These are phyloP conservation scores for Platypus cylindrus DNA, from an alignment of 2,888 invertebrate genomes.

Conservation along the genomic window DNA sequence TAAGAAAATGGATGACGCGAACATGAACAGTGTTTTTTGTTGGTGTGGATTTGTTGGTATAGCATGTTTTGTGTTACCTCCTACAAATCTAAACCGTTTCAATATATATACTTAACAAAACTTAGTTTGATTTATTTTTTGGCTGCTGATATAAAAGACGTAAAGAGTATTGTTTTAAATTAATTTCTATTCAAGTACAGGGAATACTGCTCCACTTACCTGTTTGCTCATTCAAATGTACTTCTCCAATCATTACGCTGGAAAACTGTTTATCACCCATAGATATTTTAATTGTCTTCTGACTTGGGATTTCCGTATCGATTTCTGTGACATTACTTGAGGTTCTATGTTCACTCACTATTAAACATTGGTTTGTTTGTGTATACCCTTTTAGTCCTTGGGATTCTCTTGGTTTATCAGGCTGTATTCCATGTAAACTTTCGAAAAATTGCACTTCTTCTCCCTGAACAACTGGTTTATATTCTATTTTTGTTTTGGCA, in stretches of 20 bases:
- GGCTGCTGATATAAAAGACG: background rate
- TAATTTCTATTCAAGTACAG: constrained; percentile 5
- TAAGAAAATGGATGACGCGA: constrained; percentile 10
- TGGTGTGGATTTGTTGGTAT: constrained; percentile 7
- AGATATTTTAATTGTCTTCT: constrained; percentile 34
- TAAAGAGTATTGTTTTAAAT: background rate
- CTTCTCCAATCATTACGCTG: constrained; percentile 36
- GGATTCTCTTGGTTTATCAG: constrained; percentile 21
- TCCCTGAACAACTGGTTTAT: constrained; percentile 34
- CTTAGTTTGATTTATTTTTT: too few relatives aligned
- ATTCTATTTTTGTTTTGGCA: constrained; percentile 35
- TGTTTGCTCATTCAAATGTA: constrained; percentile 36
- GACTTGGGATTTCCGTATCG: constrained; percentile 32
- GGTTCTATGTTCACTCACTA: constrained; percentile 38
- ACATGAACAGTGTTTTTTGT: constrained; percentile 4
- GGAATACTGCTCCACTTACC: constrained; percentile 39
- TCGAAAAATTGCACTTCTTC: constrained; percentile 31
- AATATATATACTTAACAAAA: too few relatives aligned
- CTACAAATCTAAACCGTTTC: too few relatives aligned
- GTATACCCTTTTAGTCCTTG: constrained; percentile 22
- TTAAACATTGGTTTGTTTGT: constrained; percentile 33
- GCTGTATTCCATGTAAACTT: constrained; percentile 26
- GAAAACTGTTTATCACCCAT: constrained; percentile 30
- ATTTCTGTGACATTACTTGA: constrained; percentile 38
- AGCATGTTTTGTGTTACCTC: constrained; percentile 2